Evolutionary conservation across 2,113 vertebrate species (phyloP), one percentile per base, ranked within the genome.

Genomic region (Thermophis baileyi): DNA sequence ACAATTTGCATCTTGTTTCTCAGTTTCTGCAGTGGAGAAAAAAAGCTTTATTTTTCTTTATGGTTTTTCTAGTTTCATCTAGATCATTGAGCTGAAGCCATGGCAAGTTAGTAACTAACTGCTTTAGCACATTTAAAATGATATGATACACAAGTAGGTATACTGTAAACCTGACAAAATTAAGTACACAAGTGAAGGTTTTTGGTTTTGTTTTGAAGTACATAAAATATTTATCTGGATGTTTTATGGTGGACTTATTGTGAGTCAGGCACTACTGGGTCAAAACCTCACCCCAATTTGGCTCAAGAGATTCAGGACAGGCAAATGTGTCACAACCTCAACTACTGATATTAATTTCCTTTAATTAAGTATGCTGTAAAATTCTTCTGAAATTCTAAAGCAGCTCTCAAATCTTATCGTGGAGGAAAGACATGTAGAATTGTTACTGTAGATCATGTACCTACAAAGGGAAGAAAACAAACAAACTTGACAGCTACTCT

Each of bases 81-180:
- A 89, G 74, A 94, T 47, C 10, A 91, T 89, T 2, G 47, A 91
- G 87, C 63, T 25, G 8, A 60, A 87, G 69, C 86, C 11, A 25
- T 88, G 86, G 81, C 91, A 93, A 44, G 40, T 3, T 22, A 93
- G 4, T 92, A 89, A 95, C 9, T 91, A 91, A 92, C 94, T 85
- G 0, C 16, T 87, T 95, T 86, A 93, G 5, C n/a, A 25, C 47
- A 92, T 95, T 53, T 91, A 55, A 95, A 94, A 94, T 94, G 89
- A 7, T 89, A 3, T 57, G 9, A 2, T 87, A 63, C 44, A 25
- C 4, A 87, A 40, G 20, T 16, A 92, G 93, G 27, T 50, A 88
- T 92, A n/a, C n/a, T n/a, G n/a, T n/a, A 94, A 93, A 91, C 47
- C 60, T 95, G 89, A 85, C 1, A 51, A 49, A 1, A 86, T 6